Evolutionary conservation across 2,888 invertebrate genomes (phyloP).

Genomic region (Aelia acuminata): DNA sequence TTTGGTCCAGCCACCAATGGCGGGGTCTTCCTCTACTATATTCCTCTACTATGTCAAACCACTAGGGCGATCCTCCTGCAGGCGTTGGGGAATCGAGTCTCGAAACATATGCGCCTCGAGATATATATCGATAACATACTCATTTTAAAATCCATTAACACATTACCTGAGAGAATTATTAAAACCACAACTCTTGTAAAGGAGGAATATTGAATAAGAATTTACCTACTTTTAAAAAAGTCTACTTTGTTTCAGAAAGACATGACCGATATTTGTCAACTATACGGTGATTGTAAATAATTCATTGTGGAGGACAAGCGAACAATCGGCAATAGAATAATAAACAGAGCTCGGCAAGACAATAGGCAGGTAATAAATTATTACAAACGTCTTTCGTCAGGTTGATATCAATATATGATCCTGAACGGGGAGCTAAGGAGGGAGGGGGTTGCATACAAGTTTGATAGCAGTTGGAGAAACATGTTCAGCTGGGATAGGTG

Average conservation of each 20-base stretch:
- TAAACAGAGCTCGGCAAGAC: not conserved
- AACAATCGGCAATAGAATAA: not conserved
- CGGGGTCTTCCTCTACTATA: no score
- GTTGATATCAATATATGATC: constrained; percentile 11
- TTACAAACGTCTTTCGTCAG: not conserved
- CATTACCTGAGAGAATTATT: no score
- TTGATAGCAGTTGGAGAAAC: not conserved
- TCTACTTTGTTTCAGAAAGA: not conserved
- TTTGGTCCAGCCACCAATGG: no score
- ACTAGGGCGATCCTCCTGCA: no score
- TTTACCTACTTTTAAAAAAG: not conserved
- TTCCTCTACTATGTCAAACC: no score
- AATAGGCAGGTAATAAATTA: not conserved
- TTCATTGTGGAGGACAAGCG: not conserved
- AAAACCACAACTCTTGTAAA: not conserved
- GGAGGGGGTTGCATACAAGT: not conserved
- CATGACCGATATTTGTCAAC: not conserved
- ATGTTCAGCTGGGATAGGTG: not conserved
- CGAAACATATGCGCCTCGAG: no score
- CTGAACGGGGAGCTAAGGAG: not conserved
- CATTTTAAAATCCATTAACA: no score
- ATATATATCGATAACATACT: no score
- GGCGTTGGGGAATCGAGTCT: no score
- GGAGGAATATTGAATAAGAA: not conserved
- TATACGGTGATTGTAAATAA: not conserved